These are phyloP conservation scores for Belonocnema kinseyi DNA, from an alignment of 1,140 invertebrate genomes.

Conservation along the genomic window DNA sequence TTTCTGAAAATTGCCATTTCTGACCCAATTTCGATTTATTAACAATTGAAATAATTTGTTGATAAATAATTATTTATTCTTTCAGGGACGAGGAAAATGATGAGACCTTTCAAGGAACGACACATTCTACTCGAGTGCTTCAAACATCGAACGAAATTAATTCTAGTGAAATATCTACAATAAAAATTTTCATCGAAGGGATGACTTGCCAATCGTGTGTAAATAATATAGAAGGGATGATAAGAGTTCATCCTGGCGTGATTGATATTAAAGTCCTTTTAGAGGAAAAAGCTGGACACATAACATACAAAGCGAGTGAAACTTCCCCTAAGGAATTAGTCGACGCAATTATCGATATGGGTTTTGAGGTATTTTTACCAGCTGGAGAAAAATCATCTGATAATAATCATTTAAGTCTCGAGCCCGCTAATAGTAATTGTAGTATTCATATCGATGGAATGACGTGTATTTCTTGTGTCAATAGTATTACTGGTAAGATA, in stretches of 20 bases:
- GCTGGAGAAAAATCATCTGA: constrained; percentile 27
- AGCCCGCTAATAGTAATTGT: constrained; percentile 74
- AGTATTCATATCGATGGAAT: constrained; percentile 83
- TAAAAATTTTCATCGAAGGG: constrained; percentile 79
- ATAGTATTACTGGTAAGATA: constrained; percentile 82
- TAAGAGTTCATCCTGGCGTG: constrained; percentile 80
- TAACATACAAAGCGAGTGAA: constrained; percentile 74
- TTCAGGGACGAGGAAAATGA: constrained; percentile 65
- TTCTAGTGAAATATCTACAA: constrained; percentile 27
- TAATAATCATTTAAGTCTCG: constrained; percentile 43
- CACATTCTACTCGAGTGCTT: constrained; percentile 57
- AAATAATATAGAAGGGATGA: constrained; percentile 82
- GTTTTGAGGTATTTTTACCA: constrained; percentile 78
- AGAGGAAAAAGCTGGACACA: constrained; percentile 77
- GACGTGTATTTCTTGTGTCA: constrained; percentile 90
- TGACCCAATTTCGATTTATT: too few species aligned
- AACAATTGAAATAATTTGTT: not conserved
- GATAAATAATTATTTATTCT: constrained; percentile 37
- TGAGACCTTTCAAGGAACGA: constrained; percentile 57
- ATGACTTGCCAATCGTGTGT: constrained; percentile 92
- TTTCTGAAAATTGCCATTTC: too few species aligned
- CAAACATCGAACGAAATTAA: constrained; percentile 41
- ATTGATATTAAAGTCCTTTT: constrained; percentile 78
- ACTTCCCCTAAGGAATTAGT: constrained; percentile 78
- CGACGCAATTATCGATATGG: constrained; percentile 82